Base-by-base conservation (phyloP, 2,113 vertebrate species). In the Antennarius striatus region DNA sequence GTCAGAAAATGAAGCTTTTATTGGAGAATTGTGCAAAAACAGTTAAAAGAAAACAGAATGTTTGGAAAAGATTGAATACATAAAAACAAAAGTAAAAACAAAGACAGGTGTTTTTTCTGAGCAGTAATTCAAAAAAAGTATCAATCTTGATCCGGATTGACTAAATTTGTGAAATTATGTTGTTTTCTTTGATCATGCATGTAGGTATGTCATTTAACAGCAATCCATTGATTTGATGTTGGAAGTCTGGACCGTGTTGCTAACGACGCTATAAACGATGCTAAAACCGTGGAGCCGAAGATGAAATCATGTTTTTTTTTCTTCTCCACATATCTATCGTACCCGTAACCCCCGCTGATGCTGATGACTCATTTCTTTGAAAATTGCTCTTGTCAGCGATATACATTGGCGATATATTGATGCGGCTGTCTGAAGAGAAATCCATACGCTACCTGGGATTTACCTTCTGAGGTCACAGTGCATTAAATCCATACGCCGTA, bases 1-100 rank as follows among this genome's bases (percentile, higher is more conserved):
- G 85, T 78, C 80, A 73, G 77, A 49, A 76, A 88, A 82, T 87
- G 64, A 88, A 90, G 83, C 80, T 79, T 78, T 65, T 83, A 71
- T 86, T 89, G 82, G 70, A 79, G 76, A 81, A 90, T 81, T 90
- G 87, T 91, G 85, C 81, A 86, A 82, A 87, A 82, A 15, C 1
- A 14, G 71, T 82, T 63, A 63, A 65, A 36, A 66, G 59, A 61
- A 73, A 58, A 63, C 58, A 78, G 79, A 83, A 77, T 57, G 62
- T 16, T 29, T 47, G 58, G 50, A 36, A 78, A 76, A 84, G 75
- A 56, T 77, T 64, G 75, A 66, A 80, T 46, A 50, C 63, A 61
- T 69, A 50, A 68, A 69, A 82, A 63, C 10, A 64, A 70, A 69
- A 58, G 42, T 71, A 77, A 80, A 36, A 36, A 36, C 1, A 36